A percentile compares a stretch with the other conserved stretches of the same genome.
phyloP scores from a whole-genome alignment of 1,140 invertebrate species.

The Drosophila auraria region DNA sequence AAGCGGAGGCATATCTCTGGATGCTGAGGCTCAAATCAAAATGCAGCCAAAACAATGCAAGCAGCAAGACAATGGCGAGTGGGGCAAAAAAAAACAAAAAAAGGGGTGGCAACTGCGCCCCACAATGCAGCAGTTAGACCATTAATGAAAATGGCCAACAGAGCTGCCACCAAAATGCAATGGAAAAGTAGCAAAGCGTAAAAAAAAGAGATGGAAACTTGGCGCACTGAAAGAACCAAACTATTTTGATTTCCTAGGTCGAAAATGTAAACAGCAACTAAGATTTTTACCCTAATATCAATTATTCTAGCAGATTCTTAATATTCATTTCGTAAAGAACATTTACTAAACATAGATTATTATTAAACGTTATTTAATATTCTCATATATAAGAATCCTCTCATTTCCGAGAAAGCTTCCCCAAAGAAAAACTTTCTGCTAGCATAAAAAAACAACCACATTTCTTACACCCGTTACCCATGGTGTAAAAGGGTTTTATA shows the following conservation, averaged over 20 bases:
- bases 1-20: slow-evolving; percentile 47
- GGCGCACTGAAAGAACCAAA: slow-evolving; percentile 1
- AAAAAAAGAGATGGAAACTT: slow-evolving; percentile 8
- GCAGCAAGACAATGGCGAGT: slow-evolving; percentile 60
- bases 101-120: slow-evolving; percentile 20
- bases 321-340: too few species aligned
- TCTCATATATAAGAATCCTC: too few species aligned
- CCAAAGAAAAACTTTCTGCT: too few species aligned
- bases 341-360: too few species aligned
- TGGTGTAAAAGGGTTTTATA: too few species aligned
- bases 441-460: too few species aligned
- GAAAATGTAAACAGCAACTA: too few species aligned
- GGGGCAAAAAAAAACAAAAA: background rate
- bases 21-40: slow-evolving; percentile 78
- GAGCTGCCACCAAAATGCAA: slow-evolving; percentile 47
- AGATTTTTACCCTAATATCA: too few species aligned
- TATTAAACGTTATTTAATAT: too few species aligned
- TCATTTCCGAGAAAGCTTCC: too few species aligned
- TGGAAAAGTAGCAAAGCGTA: slow-evolving; percentile 11
- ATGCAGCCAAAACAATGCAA: slow-evolving; percentile 74
- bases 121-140: slow-evolving; percentile 58
- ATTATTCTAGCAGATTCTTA: too few species aligned
- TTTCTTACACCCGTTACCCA: too few species aligned
- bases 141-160: slow-evolving; percentile 81
- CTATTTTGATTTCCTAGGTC: background rate